Percentiles rank a stretch among this genome's conserved stretches.
Evolutionary conservation across 2,888 invertebrate species (phyloP).

Genomic region (Phaonia tiefii): DNA sequence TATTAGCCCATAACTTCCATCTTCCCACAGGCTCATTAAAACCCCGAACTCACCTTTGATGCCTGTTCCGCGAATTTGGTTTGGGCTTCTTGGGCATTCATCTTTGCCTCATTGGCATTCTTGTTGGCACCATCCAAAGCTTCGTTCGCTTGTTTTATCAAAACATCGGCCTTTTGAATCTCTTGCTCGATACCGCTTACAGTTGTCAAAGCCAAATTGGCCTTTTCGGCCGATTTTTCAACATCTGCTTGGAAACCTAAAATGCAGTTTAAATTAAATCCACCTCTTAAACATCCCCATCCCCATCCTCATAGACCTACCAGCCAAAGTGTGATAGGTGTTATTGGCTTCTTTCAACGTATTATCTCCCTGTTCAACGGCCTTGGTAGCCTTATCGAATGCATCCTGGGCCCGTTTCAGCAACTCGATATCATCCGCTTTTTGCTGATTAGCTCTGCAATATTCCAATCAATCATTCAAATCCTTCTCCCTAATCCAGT

Average conservation of each 20-base stretch:
- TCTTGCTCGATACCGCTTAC: constrained; percentile 88
- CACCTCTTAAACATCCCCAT: neutral
- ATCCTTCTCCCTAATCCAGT: neutral
- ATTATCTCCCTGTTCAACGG: constrained; percentile 91
- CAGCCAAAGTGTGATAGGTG: constrained; percentile 85
- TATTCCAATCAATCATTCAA: neutral
- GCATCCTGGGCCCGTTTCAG: constrained; percentile 89
- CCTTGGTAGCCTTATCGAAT: constrained; percentile 89
- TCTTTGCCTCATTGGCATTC: constrained; percentile 85
- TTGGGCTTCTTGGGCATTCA: constrained; percentile 90
- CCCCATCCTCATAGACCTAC: constrained; percentile 63
- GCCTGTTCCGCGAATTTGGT: constrained; percentile 89
- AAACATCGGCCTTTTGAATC: constrained; percentile 86
- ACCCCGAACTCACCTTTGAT: constrained; percentile 82
- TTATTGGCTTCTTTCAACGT: constrained; percentile 90
- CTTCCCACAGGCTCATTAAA: too few species aligned
- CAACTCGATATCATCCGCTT: constrained; percentile 89
- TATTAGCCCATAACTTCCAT: too few species aligned
- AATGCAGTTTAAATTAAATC: neutral
- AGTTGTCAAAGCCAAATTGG: constrained; percentile 87
- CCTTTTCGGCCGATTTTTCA: constrained; percentile 90
- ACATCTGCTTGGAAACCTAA: constrained; percentile 94
- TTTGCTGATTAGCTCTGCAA: constrained; percentile 84
- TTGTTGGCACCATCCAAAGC: constrained; percentile 79
- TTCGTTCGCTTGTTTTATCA: constrained; percentile 87